These are phyloP conservation scores for Lichenostomus cassidix DNA, from an alignment of 2,113 vertebrate species.

Conservation along the genomic window DNA sequence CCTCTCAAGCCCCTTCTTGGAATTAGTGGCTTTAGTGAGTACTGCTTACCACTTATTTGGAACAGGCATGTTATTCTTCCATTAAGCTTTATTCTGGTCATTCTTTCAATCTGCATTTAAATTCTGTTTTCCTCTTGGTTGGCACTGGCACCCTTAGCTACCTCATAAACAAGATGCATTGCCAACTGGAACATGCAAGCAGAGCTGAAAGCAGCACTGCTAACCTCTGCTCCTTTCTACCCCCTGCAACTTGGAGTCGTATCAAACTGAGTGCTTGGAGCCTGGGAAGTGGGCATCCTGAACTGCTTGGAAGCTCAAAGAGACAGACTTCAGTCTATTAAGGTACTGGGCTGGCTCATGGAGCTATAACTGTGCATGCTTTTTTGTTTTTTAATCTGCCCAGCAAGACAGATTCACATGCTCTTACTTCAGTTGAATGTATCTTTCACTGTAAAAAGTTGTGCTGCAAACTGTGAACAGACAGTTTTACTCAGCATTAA, in stretches of 20 bases:
- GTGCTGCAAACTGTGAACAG: neutral
- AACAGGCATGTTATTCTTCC: slow-evolving; percentile 23
- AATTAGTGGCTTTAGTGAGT: slow-evolving; percentile 15
- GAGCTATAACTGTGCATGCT: neutral
- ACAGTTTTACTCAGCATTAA: neutral
- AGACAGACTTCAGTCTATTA: neutral
- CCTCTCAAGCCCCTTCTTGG: neutral
- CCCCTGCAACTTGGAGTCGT: slow-evolving; percentile 21
- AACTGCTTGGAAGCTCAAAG: neutral
- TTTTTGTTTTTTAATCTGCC: neutral
- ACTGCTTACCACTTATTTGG: slow-evolving; percentile 7
- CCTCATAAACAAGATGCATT: slow-evolving; percentile 14
- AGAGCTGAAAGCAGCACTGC: neutral
- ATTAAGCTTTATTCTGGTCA: slow-evolving; percentile 14
- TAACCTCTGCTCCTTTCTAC: slow-evolving; percentile 6
- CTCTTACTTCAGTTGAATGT: neutral
- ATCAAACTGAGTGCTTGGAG: neutral
- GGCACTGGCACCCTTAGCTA: neutral
- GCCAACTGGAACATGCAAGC: neutral
- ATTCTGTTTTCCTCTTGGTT: neutral
- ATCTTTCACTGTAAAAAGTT: neutral
- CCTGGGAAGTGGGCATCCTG: slow-evolving; percentile 13
- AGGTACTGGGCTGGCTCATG: neutral
- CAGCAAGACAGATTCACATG: neutral
- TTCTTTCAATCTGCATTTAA: slow-evolving; percentile 40